Evolutionary conservation across 2,888 invertebrate species (phyloP).

Genomic region (Lissocephala sabroskyi): DNA sequence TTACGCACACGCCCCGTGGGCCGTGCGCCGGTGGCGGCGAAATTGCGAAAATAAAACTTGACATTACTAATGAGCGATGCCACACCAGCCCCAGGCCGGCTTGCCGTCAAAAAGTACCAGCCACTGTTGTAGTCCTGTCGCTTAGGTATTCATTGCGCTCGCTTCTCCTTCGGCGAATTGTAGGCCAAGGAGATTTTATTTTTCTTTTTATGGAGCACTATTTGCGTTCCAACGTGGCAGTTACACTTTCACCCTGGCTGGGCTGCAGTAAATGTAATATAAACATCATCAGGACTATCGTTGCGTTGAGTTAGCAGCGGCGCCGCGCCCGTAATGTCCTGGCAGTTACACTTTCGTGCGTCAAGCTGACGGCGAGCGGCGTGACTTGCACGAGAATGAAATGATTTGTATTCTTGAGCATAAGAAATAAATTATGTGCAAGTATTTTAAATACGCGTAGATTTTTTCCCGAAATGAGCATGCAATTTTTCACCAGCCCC

Average conservation of each 20-base stretch:
- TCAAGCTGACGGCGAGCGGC: too few relatives aligned
- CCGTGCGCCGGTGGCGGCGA: background rate
- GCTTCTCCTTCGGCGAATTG: slow-evolving; percentile 11
- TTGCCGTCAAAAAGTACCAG: too few relatives aligned
- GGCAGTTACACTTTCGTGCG: slow-evolving; percentile 39
- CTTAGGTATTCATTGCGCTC: slow-evolving; percentile 54
- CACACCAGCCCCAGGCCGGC: slow-evolving; percentile 3
- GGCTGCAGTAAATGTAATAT: slow-evolving; percentile 58
- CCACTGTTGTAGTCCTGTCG: slow-evolving; percentile 4
- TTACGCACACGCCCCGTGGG: slow-evolving; percentile 46
- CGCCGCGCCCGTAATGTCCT: slow-evolving; percentile 36
- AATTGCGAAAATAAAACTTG: slow-evolving; percentile 16
- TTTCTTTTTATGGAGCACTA: slow-evolving; percentile 58
- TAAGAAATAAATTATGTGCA: slow-evolving; percentile 62
- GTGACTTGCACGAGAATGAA: slow-evolving; percentile 62
- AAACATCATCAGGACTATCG: slow-evolving; percentile 45
- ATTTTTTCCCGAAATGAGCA: slow-evolving; percentile 38
- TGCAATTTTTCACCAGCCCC: slow-evolving; percentile 49
- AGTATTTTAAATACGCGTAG: slow-evolving; percentile 62
- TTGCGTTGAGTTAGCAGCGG: slow-evolving; percentile 1
- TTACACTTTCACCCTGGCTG: slow-evolving; percentile 6
- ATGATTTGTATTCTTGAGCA: slow-evolving; percentile 56
- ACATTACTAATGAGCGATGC: slow-evolving; percentile 45
- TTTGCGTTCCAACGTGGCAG: slow-evolving; percentile 33
- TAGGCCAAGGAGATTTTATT: slow-evolving; percentile 45